Evolutionary conservation across 2,797 vertebrate species (phyloP).

Genomic region (Danionella dracula): DNA sequence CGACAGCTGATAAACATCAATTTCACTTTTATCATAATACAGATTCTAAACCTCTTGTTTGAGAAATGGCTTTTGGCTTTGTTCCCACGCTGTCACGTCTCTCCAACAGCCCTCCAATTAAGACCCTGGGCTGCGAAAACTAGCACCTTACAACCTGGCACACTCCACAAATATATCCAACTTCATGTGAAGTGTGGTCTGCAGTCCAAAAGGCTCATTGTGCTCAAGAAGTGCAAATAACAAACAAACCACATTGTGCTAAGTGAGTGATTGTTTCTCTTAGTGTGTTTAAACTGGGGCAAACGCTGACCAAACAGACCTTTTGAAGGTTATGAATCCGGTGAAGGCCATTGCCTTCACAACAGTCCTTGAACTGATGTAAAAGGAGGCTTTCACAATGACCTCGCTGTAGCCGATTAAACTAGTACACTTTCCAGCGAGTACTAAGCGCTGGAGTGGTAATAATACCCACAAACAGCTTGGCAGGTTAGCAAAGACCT

Average conservation of each 20-base stretch:
- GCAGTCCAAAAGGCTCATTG: slow-evolving; percentile 13
- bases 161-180: slow-evolving; percentile 34
- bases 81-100: slow-evolving; percentile 44
- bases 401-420: neutral
- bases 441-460: neutral
- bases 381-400: neutral
- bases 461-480: neutral
- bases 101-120: slow-evolving; percentile 16
- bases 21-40: too few relatives aligned
- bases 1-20: too few relatives aligned
- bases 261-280: slow-evolving; percentile 12
- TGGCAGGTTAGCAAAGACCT: slow-evolving; percentile 3
- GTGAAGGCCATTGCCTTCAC: slow-evolving; percentile 12
- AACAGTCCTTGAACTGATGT: slow-evolving; percentile 1
- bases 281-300: neutral
- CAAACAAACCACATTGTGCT: neutral
- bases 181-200: slow-evolving; percentile 15
- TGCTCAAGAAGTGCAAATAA: neutral
- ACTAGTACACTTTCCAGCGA: neutral
- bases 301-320: neutral
- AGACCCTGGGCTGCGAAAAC: neutral
- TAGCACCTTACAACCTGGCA: slow-evolving; percentile 27
- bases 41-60: neutral
- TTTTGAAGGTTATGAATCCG: neutral
- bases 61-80: slow-evolving; percentile 21